Evolutionary conservation across 2,113 vertebrate genomes (phyloP).

Genomic region (Chiloscyllium plagiosum): DNA sequence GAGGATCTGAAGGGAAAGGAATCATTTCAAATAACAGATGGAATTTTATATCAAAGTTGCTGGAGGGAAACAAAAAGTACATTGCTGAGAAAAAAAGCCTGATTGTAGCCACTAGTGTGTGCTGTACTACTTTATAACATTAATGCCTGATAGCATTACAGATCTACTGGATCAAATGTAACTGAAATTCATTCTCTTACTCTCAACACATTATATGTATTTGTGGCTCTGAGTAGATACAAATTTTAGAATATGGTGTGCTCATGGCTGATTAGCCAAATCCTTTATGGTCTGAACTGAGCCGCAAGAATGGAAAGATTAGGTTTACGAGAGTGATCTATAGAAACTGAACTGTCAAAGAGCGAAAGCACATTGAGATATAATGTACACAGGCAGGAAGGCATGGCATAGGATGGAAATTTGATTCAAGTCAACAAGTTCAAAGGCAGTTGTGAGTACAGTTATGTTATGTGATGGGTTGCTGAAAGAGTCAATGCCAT

Average conservation of each 20-base stretch:
- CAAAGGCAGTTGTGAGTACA: neutral
- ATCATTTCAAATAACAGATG: neutral
- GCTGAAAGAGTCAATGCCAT: neutral
- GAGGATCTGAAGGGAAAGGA: neutral
- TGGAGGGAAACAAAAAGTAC: too few relatives aligned
- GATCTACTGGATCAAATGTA: neutral
- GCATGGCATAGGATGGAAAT: neutral
- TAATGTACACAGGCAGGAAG: neutral
- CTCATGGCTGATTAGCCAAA: neutral
- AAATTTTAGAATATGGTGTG: neutral
- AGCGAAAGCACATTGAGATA: neutral
- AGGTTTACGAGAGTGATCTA: neutral
- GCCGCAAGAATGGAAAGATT: neutral
- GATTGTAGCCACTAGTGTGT: slow-evolving; percentile 30
- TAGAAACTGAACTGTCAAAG: neutral
- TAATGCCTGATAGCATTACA: neutral
- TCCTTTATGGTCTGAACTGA: neutral
- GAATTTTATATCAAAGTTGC: neutral
- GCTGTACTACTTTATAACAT: slow-evolving; percentile 2
- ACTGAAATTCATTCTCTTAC: neutral
- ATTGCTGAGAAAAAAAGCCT: neutral
- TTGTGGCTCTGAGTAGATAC: neutral
- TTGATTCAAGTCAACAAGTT: neutral
- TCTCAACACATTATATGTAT: neutral
- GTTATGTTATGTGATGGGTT: neutral